phyloP scores from a whole-genome alignment of 92 coral and sea anemone species.

The Heliopora coerulea region DNA sequence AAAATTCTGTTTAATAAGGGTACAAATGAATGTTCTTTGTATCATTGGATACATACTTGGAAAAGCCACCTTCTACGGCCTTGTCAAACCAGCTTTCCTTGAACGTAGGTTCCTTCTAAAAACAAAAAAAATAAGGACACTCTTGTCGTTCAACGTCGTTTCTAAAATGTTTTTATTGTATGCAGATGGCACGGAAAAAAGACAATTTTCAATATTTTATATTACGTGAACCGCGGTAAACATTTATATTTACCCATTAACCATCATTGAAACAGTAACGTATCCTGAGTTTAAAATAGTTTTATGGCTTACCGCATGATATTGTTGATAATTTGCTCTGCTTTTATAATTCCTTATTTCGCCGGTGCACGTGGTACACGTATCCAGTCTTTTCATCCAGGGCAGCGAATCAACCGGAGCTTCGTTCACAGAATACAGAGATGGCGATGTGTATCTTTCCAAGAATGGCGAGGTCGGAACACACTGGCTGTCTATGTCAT shows the following conservation, averaged over 20 bases:
- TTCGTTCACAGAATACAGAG: conserved; percentile 20
- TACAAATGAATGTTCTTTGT: background rate
- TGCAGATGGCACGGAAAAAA: no score
- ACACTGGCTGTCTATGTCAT: conserved; percentile 23
- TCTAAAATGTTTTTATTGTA: no score
- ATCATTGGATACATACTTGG: no score
- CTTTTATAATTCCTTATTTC: background rate
- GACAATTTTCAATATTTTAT: no score
- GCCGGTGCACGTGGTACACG: background rate
- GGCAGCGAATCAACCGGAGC: background rate
- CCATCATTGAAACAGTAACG: no score
- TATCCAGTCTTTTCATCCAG: background rate
- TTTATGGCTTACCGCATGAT: background rate
- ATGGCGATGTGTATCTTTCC: conserved; percentile 26
- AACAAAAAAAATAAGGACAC: background rate
- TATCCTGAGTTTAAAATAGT: background rate
- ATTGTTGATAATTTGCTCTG: background rate
- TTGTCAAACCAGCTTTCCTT: background rate
- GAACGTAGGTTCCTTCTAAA: background rate
- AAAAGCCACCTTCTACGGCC: no score
- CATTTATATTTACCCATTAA: no score
- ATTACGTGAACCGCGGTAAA: no score
- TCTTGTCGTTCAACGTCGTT: no score
- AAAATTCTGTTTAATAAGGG: conserved; percentile 10
- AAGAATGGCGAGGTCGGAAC: conserved; percentile 34